Base-by-base conservation (phyloP, 2,888 invertebrate species). In the Aphidius colemani region DNA sequence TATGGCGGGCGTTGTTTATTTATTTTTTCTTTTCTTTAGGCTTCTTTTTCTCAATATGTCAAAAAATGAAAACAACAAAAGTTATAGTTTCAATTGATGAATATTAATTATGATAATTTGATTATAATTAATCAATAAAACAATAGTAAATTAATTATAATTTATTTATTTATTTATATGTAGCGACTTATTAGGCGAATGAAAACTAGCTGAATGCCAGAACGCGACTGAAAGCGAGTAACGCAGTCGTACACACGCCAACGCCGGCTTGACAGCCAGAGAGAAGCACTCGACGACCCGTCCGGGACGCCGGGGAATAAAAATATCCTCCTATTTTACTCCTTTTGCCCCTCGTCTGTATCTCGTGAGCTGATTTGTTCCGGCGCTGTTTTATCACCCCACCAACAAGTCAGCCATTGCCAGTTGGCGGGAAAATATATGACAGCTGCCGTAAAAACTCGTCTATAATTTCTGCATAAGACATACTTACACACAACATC, bases 371-470 rank as follows among this genome's bases (percentile, higher is more conserved):
- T 30, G 53, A 48, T 51, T 59, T 53, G 46, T 57, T 41, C 58
- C 60, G 30, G 30, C 53, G 40, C 61, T 61, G 56, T 64, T 43
- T 40, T 45, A 30, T 40, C 45, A 39, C 40, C 45, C 43, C 59
- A 43, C 65, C 62, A 49, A 11, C 44, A n/a, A 30, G 62, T 56
- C 66, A 11, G 63, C 67, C 63, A 64, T 67, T 62, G 61, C 58
- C 64, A 57, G 64, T 76, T 75, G 75, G 75, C 75, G 75, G 75
- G 75, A 76, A 74, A 76, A 72, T 69, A 65, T 70, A 65, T 67
- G 65, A 72, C 71, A 72, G 71, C 70, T 73, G 72, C 63, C 60
- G 46, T 30, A 30, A 30, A 2, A 30, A 30, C 30, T 30, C 3
- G 30, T 30, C 30, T 59, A 56, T 56, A 51, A 59, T 30, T 30